These are phyloP conservation scores for Cheilosia vernalis DNA, from an alignment of 2,888 invertebrate genomes.

Conservation along the genomic window DNA sequence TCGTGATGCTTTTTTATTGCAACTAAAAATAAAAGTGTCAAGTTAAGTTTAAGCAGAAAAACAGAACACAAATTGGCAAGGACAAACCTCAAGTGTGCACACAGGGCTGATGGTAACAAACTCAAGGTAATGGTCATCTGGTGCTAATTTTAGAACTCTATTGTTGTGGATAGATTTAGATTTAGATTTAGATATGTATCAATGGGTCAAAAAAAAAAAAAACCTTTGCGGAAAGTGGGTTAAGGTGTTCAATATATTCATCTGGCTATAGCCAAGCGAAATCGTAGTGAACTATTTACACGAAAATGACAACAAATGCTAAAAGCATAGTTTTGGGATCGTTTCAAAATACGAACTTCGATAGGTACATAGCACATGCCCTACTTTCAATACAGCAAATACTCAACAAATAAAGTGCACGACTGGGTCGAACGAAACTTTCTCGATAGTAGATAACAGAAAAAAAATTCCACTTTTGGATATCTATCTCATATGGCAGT, in stretches of 20 bases:
- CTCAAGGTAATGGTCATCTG: slow-evolving; percentile 46
- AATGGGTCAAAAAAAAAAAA: neutral
- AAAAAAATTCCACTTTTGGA: too few relatives aligned
- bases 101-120: slow-evolving; percentile 32
- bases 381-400: too few relatives aligned
- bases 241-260: slow-evolving; percentile 27
- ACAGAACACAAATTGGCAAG: slow-evolving; percentile 38
- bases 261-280: too few relatives aligned
- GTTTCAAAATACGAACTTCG: too few relatives aligned
- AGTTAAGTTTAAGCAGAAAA: slow-evolving; percentile 7
- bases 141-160: slow-evolving; percentile 38
- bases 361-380: too few relatives aligned
- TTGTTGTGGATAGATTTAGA: neutral
- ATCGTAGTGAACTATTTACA: too few relatives aligned
- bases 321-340: too few relatives aligned
- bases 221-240: slow-evolving; percentile 13
- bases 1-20: neutral
- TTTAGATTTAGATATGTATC: neutral
- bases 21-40: slow-evolving; percentile 40
- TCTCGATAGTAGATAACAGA: too few relatives aligned
- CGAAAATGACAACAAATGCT: too few relatives aligned
- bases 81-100: slow-evolving; percentile 26
- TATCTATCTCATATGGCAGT: too few relatives aligned
- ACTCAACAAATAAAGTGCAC: too few relatives aligned
- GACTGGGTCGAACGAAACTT: too few relatives aligned